Evolutionary conservation across 92 coral and sea anemone genomes (phyloP), one percentile per base, ranked within the genome.

Genomic region (Epizoanthus stellaris): DNA sequence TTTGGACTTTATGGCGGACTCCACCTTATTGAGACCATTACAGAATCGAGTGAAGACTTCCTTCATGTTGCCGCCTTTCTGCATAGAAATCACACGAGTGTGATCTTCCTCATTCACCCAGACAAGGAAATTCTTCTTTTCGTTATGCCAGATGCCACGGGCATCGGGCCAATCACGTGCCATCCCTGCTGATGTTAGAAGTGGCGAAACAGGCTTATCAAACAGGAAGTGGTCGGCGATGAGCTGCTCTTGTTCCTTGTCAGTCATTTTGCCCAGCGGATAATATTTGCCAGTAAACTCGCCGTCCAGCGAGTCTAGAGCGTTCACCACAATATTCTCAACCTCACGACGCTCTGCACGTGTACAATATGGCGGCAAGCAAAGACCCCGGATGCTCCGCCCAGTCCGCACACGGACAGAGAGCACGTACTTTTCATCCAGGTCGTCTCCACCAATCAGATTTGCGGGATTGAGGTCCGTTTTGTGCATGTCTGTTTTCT

Each of bases 151-250:
- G 72, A 95, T 95, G 77, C 98, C 98, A 68, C 98, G 98, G 68
- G 98, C 98, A 65, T 95, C 98, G 30, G 98, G 95, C 98, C 98
- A 95, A 63, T 95, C 98, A 66, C 97, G 97, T n/a, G 97, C 98
- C 98, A 95, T 95, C 49, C 98, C 92, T 30, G 98, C 94, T 57
- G 98, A 92, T 25, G 92, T 86, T 57, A 95, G 89, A 38, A 95
- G 95, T 53, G 98, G 98, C 25, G 98, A 95, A 49, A 95, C 98
- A 1, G 98, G 98, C 67, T 95, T 95, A 87, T 95, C 98, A 66
- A 95, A 95, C 39, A 95, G 70, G 82, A 95, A 95, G 65, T 95
- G 98, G 82, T 95, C 98, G 40, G 89, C 84, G 47, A 95, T 95
- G 56, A 95, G 93, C 85, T 95, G 93, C 13, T 93, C 98, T 83